Percentiles rank a stretch among this genome's conserved stretches.
Evolutionary conservation across 2,113 vertebrate genomes (phyloP).

Genomic region (Cavia aperea): DNA sequence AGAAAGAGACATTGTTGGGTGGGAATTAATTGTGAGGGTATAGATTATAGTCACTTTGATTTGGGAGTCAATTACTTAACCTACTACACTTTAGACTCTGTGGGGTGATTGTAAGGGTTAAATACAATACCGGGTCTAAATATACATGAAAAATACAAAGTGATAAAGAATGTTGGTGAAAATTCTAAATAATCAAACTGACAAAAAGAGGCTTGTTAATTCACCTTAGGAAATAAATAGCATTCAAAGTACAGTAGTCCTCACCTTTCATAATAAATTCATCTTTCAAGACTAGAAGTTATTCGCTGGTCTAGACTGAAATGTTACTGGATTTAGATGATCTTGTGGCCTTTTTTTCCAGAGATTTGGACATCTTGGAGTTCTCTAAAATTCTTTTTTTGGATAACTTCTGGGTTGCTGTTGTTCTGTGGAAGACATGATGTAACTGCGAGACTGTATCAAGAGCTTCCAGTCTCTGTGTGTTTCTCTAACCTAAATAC

Average conservation of each 20-base stretch:
- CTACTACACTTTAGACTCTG: not conserved
- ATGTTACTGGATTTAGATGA: not conserved
- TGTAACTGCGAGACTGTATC: not conserved
- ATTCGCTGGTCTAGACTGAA: not conserved
- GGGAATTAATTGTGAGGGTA: not conserved
- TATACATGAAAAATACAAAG: not conserved
- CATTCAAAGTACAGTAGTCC: not conserved
- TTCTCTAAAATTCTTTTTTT: not conserved
- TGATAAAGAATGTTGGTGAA: not conserved
- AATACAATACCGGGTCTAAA: not conserved
- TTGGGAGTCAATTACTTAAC: not conserved
- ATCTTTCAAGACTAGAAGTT: not conserved
- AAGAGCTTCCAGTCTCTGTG: not conserved
- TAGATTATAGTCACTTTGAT: not conserved
- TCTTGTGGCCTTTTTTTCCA: not conserved
- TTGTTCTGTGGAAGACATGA: not conserved
- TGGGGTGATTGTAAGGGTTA: not conserved
- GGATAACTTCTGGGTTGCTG: not conserved
- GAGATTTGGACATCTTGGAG: not conserved
- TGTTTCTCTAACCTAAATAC: not conserved
- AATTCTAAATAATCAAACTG: constrained; percentile 17
- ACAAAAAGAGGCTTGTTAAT: not conserved
- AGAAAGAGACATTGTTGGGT: not conserved
- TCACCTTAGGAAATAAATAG: not conserved
- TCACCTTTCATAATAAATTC: not conserved